Conservation (phyloP, 2,888 invertebrate species). For the Napeogenes sylphis region DNA sequence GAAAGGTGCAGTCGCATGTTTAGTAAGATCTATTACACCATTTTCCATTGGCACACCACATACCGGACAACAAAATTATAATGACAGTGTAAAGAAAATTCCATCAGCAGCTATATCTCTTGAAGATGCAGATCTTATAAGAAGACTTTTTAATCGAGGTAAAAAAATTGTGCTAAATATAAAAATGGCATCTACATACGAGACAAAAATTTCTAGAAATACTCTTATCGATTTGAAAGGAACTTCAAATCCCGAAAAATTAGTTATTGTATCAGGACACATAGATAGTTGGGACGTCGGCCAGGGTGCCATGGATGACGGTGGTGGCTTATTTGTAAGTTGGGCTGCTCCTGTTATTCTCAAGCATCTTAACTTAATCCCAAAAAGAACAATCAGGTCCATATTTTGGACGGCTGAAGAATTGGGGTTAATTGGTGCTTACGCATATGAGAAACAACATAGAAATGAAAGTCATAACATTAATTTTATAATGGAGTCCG, state of each 20-base stretch:
- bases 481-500: conserved; percentile 90
- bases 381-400: conserved; percentile 84
- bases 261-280: conserved; percentile 89
- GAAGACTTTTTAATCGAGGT: conserved; percentile 79
- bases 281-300: conserved; percentile 95
- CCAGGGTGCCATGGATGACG: conserved; percentile 93
- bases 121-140: conserved; percentile 86
- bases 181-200: conserved; percentile 81
- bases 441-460: conserved; percentile 80
- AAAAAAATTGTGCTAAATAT: conserved; percentile 69
- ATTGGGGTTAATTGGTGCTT: conserved; percentile 82
- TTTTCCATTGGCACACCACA: conserved; percentile 88
- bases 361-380: conserved; percentile 79
- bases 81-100: conserved; percentile 78
- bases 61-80: conserved; percentile 84
- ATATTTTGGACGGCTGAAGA: conserved; percentile 92
- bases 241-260: conserved; percentile 53
- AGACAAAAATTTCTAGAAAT: conserved; percentile 82
- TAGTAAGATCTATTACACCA: conserved; percentile 86
- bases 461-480: conserved; percentile 77
- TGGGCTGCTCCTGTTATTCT: conserved; percentile 85
- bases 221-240: conserved; percentile 84
- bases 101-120: conserved; percentile 86
- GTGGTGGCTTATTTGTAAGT: conserved; percentile 88
- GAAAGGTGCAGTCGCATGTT: conserved; percentile 85